Evolutionary conservation across 2,888 invertebrate species (phyloP).

Genomic region (Platycheirus rosarum): DNA sequence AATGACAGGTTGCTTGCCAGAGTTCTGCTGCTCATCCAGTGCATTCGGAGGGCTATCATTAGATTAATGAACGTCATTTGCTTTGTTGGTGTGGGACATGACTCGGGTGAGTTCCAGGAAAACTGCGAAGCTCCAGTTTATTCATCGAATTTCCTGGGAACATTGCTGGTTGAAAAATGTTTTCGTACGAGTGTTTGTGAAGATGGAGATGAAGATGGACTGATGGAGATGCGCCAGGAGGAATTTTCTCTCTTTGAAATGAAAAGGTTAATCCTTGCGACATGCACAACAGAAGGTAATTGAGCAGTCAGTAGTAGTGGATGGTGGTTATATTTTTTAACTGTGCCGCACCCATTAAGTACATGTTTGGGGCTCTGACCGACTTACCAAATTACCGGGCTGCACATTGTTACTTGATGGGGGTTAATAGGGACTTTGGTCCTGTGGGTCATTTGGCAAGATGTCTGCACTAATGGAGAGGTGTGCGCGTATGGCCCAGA

Average conservation of each 20-base stretch:
- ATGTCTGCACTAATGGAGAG: conserved; percentile 68
- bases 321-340: conserved; percentile 24
- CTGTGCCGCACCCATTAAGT: conserved; percentile 59
- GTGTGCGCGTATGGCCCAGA: conserved; percentile 56
- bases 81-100: conserved; percentile 71
- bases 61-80: conserved; percentile 74
- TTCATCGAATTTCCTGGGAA: conserved; percentile 57
- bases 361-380: conserved; percentile 55
- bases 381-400: conserved; percentile 56
- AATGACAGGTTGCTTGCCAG: conserved; percentile 65
- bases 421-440: conserved; percentile 24
- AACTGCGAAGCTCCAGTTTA: conserved; percentile 60
- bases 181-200: background rate
- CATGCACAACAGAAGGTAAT: conserved; percentile 61
- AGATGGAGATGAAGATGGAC: conserved; percentile 12
- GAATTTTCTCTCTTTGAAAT: conserved; percentile 38
- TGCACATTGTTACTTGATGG: conserved; percentile 38
- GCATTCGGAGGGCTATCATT: conserved; percentile 70
- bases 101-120: conserved; percentile 62
- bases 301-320: conserved; percentile 58
- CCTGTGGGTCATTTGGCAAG: conserved; percentile 67
- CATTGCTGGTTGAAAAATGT: conserved; percentile 2
- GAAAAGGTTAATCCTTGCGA: conserved; percentile 69
- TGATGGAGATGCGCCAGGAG: conserved; percentile 31
- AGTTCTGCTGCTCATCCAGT: conserved; percentile 23